Evolutionary conservation across 2,113 vertebrate genomes (phyloP).

Genomic region (Sinocyclocheilus grahami): DNA sequence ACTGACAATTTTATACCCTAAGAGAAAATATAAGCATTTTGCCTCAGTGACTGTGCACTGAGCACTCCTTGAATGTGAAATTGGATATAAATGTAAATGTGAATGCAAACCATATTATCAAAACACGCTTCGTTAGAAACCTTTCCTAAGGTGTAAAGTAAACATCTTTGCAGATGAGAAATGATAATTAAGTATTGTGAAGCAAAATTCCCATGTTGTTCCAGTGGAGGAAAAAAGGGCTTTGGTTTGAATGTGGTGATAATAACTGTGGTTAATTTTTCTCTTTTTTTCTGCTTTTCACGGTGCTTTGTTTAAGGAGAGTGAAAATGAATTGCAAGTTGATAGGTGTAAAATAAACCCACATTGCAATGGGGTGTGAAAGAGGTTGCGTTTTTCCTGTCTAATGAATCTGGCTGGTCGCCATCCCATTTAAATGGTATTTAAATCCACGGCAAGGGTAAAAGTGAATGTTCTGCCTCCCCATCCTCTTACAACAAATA

Average conservation of each 20-base stretch:
- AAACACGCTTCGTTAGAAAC: constrained; percentile 1
- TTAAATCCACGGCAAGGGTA: constrained; percentile 48
- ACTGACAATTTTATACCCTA: not conserved
- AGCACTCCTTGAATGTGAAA: not conserved
- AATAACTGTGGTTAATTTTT: not conserved
- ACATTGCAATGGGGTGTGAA: constrained; percentile 31
- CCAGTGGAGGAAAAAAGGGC: not conserved
- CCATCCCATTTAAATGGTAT: constrained; percentile 51
- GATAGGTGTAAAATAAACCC: constrained; percentile 34
- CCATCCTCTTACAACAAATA: constrained; percentile 10
- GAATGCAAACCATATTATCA: constrained; percentile 14
- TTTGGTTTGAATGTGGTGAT: not conserved
- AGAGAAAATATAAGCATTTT: not conserved
- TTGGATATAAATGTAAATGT: constrained; percentile 19
- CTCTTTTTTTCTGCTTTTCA: not conserved
- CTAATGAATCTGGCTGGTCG: constrained; percentile 50
- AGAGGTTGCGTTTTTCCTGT: constrained; percentile 33
- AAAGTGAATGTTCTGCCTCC: not conserved
- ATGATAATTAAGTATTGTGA: not conserved
- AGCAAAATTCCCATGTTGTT: not conserved
- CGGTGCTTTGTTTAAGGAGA: constrained; percentile 42
- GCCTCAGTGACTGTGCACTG: constrained; percentile 12
- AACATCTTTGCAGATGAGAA: constrained; percentile 17
- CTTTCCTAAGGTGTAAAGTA: not conserved
- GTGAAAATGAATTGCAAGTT: constrained; percentile 28